A percentile compares a stretch with the other conserved stretches of the same genome.
Conservation (phyloP, 2,113 vertebrate genomes). For the Neolamprologus cancellatus region DNA sequence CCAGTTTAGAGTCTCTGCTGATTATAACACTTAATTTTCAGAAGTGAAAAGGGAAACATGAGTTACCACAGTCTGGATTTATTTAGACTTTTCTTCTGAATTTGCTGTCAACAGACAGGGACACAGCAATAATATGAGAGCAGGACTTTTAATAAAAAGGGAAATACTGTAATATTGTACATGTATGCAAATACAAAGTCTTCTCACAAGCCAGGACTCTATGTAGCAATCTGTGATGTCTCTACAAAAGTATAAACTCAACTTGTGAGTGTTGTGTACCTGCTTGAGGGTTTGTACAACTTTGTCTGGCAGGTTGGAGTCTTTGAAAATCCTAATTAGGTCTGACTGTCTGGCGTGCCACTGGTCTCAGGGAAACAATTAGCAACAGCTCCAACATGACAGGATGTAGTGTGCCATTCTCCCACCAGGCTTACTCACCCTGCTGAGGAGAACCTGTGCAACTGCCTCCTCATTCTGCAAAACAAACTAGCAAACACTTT, state of each 20-base stretch:
- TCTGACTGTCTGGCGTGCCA: slow-evolving; percentile 38
- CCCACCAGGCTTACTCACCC: slow-evolving; percentile 22
- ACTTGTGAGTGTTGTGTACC: background rate
- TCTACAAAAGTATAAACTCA: background rate
- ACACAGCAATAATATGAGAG: background rate
- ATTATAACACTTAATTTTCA: slow-evolving; percentile 17
- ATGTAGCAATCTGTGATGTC: background rate
- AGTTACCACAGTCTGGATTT: background rate
- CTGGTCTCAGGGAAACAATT: slow-evolving; percentile 58
- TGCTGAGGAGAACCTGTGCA: slow-evolving; percentile 18
- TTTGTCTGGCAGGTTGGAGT: slow-evolving; percentile 31
- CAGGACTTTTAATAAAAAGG: background rate
- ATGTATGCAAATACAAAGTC: background rate
- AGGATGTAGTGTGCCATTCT: slow-evolving; percentile 35
- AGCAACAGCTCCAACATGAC: slow-evolving; percentile 34
- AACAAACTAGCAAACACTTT: slow-evolving; percentile 1
- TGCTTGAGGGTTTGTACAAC: background rate
- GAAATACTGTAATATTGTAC: background rate
- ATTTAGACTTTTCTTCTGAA: background rate
- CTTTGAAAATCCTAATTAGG: slow-evolving; percentile 47
- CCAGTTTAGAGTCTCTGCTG: slow-evolving; percentile 1
- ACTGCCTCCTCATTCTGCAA: background rate
- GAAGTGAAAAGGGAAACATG: background rate
- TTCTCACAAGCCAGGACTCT: background rate
- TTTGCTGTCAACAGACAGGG: background rate